Base-by-base conservation (phyloP, 2,797 vertebrate species). In the Coracias cyanogaster region DNA sequence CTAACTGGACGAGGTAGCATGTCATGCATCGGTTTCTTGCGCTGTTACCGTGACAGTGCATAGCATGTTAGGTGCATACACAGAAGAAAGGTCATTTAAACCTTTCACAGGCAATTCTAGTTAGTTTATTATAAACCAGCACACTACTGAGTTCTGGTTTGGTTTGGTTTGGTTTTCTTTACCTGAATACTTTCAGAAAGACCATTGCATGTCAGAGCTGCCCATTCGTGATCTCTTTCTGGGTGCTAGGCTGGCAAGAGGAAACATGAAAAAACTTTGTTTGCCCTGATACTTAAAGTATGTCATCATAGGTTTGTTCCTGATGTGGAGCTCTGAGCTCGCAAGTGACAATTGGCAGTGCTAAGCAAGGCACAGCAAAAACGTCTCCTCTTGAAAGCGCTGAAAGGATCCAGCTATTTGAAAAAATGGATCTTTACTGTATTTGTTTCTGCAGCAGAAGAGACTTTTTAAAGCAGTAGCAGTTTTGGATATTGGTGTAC, bases 1-100 rank as follows among this genome's bases (percentile, higher is more conserved):
- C 20, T 21, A 28, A 15, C 64, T 61, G 49, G 41, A 12, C 21
- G 16, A 10, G 57, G 5, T 57, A 45, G 10, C 37, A 0, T 14
- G 4, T 5, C 54, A 35, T 62, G 52, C 31, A 7, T 37, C 3
- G 39, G 19, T 33, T 49, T 76, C n/a, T 65, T 66, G 10, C 14
- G 11, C 31, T 81, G 35, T 45, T 45, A 14, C 31, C 10, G 5
- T 41, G n/a, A 19, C 4, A 17, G 18, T 48, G 45, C n/a, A 26
- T 48, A 77, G 15, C 9, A 1, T 1, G 8, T 37, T 9, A 12
- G 52, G 51, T 1, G 4, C 4, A 3, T 11, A 9, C 37, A 17
- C 1, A 4, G 35, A 51, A 55, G 19, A 49, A 24, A 71, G 8
- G 2, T 48, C 61, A 12, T 54, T 78, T n/a, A 45, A 74, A 57